Evolutionary conservation across 2,797 vertebrate genomes (phyloP).

Genomic region (Mormyrops attenuatus): DNA sequence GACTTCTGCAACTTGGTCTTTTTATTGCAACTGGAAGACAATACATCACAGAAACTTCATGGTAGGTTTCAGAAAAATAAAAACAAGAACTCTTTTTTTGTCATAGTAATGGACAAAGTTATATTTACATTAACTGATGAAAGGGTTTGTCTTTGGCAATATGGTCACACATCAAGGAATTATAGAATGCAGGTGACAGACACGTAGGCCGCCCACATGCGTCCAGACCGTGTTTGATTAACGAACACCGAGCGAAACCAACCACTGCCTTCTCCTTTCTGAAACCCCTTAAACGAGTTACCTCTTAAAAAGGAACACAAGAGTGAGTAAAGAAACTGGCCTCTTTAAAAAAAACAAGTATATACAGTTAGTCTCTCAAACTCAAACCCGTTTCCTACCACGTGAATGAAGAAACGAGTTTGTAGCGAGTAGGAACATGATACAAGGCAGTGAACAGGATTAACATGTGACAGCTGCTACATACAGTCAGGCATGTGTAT

Average conservation of each 20-base stretch:
- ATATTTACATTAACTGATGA: conserved; percentile 90
- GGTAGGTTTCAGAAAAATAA: conserved; percentile 62
- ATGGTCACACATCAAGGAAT: conserved; percentile 87
- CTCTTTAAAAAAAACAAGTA: conserved; percentile 29
- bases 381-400: background rate
- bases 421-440: conserved; percentile 28
- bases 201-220: conserved; percentile 54
- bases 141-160: conserved; percentile 89
- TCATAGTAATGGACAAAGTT: conserved; percentile 60
- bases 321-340: conserved; percentile 31
- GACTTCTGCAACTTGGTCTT: conserved; percentile 48
- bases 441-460: conserved; percentile 31
- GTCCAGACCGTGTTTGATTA: conserved; percentile 60
- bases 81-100: conserved; percentile 30
- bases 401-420: conserved; percentile 31
- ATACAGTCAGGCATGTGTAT: background rate
- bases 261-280: conserved; percentile 47
- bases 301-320: conserved; percentile 36
- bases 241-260: conserved; percentile 36
- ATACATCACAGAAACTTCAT: conserved; percentile 95
- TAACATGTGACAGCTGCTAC: conserved; percentile 30
- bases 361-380: background rate
- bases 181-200: conserved; percentile 74
- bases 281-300: conserved; percentile 43
- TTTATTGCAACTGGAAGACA: conserved; percentile 89